A percentile compares a stretch with the other conserved stretches of the same genome.
These are phyloP conservation scores for Tachyglossus aculeatus DNA, from an alignment of 2,797 vertebrate species.

Conservation along the genomic window DNA sequence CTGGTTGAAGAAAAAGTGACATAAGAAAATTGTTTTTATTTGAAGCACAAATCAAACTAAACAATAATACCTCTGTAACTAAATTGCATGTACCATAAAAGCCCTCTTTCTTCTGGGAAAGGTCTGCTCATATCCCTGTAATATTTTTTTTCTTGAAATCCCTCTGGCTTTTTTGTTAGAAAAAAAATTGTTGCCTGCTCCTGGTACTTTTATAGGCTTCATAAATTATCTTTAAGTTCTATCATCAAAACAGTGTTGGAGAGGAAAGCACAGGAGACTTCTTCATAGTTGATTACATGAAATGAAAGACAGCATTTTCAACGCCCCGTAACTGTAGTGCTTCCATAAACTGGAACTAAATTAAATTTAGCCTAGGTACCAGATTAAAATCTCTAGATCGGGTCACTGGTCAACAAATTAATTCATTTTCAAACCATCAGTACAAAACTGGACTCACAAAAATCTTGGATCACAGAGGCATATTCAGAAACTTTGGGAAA, in stretches of 20 bases:
- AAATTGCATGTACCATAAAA: too few relatives aligned
- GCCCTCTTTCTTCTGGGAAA: too few relatives aligned
- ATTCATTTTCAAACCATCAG: too few relatives aligned
- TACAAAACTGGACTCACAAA: too few relatives aligned
- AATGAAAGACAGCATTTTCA: not conserved
- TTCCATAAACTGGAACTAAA: constrained; percentile 3
- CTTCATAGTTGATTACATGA: constrained; percentile 1
- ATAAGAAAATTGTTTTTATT: too few relatives aligned
- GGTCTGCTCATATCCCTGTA: too few relatives aligned
- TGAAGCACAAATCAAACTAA: too few relatives aligned
- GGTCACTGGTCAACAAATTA: not conserved
- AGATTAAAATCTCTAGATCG: constrained; percentile 12
- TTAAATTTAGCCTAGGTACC: not conserved
- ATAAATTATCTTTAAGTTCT: not conserved
- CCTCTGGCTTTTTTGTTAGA: not conserved
- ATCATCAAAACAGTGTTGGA: constrained; percentile 1
- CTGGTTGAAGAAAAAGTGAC: too few relatives aligned
- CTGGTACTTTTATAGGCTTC: not conserved
- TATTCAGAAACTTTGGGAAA: too few relatives aligned
- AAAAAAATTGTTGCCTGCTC: not conserved
- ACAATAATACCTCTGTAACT: too few relatives aligned
- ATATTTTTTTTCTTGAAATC: too few relatives aligned
- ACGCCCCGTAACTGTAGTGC: not conserved
- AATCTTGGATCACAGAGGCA: too few relatives aligned
- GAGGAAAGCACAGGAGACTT: not conserved